Percentiles rank a stretch among this genome's conserved stretches.
Conservation (phyloP, 2,888 invertebrate species). For the Charanyca ferruginea region DNA sequence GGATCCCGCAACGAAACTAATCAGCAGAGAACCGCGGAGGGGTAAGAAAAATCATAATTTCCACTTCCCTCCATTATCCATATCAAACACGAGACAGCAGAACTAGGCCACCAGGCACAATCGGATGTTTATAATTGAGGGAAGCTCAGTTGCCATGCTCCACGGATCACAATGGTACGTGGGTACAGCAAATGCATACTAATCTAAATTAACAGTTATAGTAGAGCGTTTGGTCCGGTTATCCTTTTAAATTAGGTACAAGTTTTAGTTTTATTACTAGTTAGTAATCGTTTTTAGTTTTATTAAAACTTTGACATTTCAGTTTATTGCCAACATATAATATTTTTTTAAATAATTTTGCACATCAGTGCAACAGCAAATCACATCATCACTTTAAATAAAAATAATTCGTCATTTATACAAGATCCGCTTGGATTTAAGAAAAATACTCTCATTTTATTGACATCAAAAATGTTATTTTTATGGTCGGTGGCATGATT, state of each 20-base stretch:
- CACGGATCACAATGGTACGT: no score
- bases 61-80: no score
- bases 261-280: no score
- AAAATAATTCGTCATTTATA: neutral
- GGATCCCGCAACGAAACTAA: no score
- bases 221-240: neutral
- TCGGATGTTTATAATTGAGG: no score
- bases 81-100: no score
- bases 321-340: neutral
- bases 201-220: no score
- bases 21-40: no score
- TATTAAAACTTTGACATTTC: neutral
- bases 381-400: conserved; percentile 15
- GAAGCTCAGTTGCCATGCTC: no score
- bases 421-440: conserved; percentile 30
- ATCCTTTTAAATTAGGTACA: neutral
- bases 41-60: no score
- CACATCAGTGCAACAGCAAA: neutral
- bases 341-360: neutral
- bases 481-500: neutral
- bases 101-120: no score
- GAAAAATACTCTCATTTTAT: conserved; percentile 2
- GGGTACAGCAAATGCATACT: no score
- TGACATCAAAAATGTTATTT: neutral
- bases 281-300: neutral